Base-by-base conservation (phyloP, 2,888 invertebrate species). In the Chesias legatella region DNA sequence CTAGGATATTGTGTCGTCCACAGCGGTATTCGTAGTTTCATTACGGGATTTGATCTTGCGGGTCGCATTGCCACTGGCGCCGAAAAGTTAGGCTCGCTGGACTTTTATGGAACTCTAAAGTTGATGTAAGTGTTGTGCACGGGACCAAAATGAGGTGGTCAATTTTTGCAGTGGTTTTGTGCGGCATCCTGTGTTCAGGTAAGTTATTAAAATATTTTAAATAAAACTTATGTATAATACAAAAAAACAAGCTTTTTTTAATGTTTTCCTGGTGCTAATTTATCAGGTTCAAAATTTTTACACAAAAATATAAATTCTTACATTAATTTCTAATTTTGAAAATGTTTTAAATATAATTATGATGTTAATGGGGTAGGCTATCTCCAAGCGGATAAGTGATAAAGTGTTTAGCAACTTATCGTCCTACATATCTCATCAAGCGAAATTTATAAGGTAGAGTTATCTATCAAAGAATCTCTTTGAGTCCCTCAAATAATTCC, bases 101-200 rank as follows among this genome's bases (percentile, higher is more conserved):
- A 45, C 9, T 25, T 33, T n/a, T 9, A n/a, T 37, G 29, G 8
- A 43, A 43, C 34, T 42, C 31, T 10, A 10, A 34, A 40, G 34
- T 40, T 42, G 24, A 17, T 7, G 7, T 13, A 32, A 35, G 39
- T 44, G 38, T 33, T 39, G 42, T 49, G 51, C 25, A 49, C 48
- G 53, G 50, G 21, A 48, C 38, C 67, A 66, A 69, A 55, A 86
- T 84, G 85, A 63, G 72, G 75, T 79, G 77, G 81, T 58, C 22
- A 24, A 28, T 27, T 17, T 9, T 62, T 37, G 52, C 58, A 38
- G 65, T 67, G 40, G 53, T 79, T 48, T 49, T 76, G 40, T 44
- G 63, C 64, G 56, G 68, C 48, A 56, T 71, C 35, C 17, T 78
- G 34, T 67, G 62, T 58, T 67, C 73, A 65, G 85, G 85, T 81